Percentiles rank a stretch among this genome's conserved stretches.
Conservation (phyloP, 1,140 invertebrate species). For the Hestina assimilis region DNA sequence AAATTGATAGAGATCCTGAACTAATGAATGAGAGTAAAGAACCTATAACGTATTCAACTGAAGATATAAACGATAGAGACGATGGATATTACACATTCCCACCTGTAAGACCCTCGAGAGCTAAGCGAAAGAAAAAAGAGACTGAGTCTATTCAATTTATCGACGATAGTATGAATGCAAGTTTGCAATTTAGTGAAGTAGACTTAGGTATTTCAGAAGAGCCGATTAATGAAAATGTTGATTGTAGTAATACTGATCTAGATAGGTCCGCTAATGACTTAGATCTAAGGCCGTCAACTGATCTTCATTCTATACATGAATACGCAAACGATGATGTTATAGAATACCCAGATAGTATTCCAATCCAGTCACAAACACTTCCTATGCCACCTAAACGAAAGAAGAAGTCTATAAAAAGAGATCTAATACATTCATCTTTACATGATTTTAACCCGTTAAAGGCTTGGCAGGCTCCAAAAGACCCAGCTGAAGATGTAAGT, state of each 20-base stretch:
- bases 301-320: conserved; percentile 64
- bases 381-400: conserved; percentile 68
- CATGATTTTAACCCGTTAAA: conserved; percentile 39
- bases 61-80: conserved; percentile 71
- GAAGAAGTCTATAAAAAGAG: conserved; percentile 51
- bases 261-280: conserved; percentile 26
- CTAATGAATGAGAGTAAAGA: conserved; percentile 67
- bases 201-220: conserved; percentile 54
- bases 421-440: conserved; percentile 57
- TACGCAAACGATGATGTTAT: conserved; percentile 68
- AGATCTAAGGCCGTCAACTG: conserved; percentile 47
- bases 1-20: conserved; percentile 58
- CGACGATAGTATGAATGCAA: conserved; percentile 62
- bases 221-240: conserved; percentile 31
- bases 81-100: conserved; percentile 78
- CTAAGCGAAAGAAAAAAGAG: conserved; percentile 73
- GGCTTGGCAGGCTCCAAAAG: conserved; percentile 42
- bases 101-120: conserved; percentile 70
- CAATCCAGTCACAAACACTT: conserved; percentile 70
- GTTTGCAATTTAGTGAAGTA: conserved; percentile 68
- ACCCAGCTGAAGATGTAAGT: conserved; percentile 66
- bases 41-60: conserved; percentile 53
- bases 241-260: conserved; percentile 21
- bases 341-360: conserved; percentile 69
- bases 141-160: conserved; percentile 61